These are phyloP conservation scores for Actinopyga echinites DNA, from an alignment of 53 echinoderm and acorn worm species.

Conservation along the genomic window DNA sequence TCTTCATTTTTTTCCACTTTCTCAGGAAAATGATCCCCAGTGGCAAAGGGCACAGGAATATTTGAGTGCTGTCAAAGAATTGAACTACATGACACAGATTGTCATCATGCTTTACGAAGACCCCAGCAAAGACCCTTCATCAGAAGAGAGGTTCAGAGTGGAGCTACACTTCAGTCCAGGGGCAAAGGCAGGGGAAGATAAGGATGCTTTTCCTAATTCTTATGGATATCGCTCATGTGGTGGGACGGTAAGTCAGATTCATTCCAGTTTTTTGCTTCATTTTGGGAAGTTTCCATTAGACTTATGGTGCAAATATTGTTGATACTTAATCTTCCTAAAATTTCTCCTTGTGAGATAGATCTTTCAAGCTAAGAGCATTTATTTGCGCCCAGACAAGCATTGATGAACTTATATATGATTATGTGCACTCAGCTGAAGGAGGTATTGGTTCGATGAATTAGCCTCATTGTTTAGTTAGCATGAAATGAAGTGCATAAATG, in stretches of 20 bases:
- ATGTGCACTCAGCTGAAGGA: too few species aligned
- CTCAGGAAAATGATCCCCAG: constrained; percentile 69
- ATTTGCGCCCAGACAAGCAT: too few species aligned
- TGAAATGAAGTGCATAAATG: too few species aligned
- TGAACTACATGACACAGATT: constrained; percentile 99
- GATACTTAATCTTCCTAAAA: too few species aligned
- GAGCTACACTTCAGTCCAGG: constrained; percentile 98
- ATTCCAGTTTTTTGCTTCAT: too few species aligned
- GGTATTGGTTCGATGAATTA: too few species aligned
- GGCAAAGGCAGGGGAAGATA: constrained; percentile 77
- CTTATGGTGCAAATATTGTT: too few species aligned
- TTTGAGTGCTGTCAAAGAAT: constrained; percentile 81
- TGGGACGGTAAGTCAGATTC: constrained; percentile 34
- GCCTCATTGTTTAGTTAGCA: too few species aligned
- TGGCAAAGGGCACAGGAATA: constrained; percentile 90
- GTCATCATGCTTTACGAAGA: constrained; percentile 97
- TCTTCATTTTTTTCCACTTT: not conserved
- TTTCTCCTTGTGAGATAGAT: too few species aligned
- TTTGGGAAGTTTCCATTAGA: too few species aligned
- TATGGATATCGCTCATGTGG: constrained; percentile 74
- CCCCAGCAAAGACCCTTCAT: constrained; percentile 82
- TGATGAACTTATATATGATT: too few species aligned
- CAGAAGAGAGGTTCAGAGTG: constrained; percentile 92
- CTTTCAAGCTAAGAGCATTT: too few species aligned
- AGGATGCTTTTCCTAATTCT: constrained; percentile 60